A percentile compares a stretch with the other conserved stretches of the same genome.
phyloP scores from a whole-genome alignment of 2,113 vertebrate genomes.

The Circaetus cinerascens region DNA sequence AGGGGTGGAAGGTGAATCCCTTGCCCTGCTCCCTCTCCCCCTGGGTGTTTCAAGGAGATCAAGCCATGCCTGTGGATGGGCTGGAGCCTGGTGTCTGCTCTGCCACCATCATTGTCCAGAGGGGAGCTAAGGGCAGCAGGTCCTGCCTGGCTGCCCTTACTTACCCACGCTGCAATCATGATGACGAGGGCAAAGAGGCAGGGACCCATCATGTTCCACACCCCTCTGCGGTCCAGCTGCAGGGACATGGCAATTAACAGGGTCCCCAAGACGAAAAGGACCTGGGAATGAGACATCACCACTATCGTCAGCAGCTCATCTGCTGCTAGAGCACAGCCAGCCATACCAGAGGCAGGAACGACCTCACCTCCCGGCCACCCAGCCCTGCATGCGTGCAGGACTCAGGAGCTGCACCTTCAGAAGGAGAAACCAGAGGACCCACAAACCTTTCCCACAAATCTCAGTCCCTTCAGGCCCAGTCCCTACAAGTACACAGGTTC shows the following conservation, averaged over 20 bases:
- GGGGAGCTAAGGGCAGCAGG: not conserved
- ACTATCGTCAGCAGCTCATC: not conserved
- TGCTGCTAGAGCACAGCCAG: not conserved
- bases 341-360: not conserved
- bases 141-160: slow-evolving; percentile 3
- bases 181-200: slow-evolving; percentile 84
- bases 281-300: slow-evolving; percentile 65
- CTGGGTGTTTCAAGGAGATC: not conserved
- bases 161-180: slow-evolving; percentile 90
- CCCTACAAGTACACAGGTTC: not conserved
- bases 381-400: accelerated
- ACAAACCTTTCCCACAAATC: not conserved
- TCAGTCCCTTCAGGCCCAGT: not conserved
- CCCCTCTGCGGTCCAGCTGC: slow-evolving; percentile 90
- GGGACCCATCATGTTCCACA: slow-evolving; percentile 96
- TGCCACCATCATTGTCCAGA: not conserved
- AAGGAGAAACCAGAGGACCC: not conserved
- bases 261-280: slow-evolving; percentile 85
- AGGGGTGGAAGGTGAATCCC: not conserved
- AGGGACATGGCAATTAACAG: slow-evolving; percentile 93
- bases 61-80: not conserved
- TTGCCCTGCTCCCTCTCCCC: not conserved
- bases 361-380: not conserved
- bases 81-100: not conserved
- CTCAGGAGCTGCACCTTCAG: not conserved